Evolutionary conservation across 1,140 invertebrate genomes (phyloP).

Genomic region (Uloborus diversus): DNA sequence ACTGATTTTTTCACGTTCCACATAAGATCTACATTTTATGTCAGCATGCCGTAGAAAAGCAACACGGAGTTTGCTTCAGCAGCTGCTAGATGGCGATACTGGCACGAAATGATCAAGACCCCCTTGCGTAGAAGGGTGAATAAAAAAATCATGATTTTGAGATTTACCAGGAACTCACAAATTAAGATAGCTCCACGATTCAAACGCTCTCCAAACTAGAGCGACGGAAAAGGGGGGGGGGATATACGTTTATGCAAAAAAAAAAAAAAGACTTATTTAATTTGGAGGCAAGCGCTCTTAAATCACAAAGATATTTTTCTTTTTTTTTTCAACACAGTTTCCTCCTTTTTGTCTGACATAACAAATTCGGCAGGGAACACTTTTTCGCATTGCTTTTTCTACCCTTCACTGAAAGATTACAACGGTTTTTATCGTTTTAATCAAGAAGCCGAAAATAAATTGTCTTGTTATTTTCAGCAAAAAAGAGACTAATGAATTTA

Average conservation of each 20-base stretch:
- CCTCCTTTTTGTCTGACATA: background rate
- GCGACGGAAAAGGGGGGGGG: background rate
- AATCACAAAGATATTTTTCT: constrained; percentile 19
- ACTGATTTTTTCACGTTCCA: too few species aligned
- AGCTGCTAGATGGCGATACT: constrained; percentile 24
- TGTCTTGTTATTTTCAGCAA: too few species aligned
- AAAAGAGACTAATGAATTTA: too few species aligned
- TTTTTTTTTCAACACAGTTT: background rate
- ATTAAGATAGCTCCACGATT: constrained; percentile 40
- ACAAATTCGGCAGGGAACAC: too few species aligned
- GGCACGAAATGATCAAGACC: background rate
- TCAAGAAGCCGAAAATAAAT: too few species aligned
- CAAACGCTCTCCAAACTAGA: background rate
- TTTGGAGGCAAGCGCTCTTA: constrained; percentile 45
- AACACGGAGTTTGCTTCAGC: too few species aligned
- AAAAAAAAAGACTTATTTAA: constrained; percentile 46
- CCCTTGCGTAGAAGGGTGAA: background rate
- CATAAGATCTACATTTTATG: too few species aligned
- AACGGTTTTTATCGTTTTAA: too few species aligned
- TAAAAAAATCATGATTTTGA: constrained; percentile 41
- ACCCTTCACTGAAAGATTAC: too few species aligned
- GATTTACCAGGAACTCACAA: constrained; percentile 39
- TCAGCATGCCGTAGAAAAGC: too few species aligned
- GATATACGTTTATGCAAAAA: too few species aligned
- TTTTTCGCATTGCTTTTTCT: too few species aligned